These are phyloP conservation scores for Ibidorhyncha struthersii DNA, from an alignment of 2,113 vertebrate species.

Conservation along the genomic window DNA sequence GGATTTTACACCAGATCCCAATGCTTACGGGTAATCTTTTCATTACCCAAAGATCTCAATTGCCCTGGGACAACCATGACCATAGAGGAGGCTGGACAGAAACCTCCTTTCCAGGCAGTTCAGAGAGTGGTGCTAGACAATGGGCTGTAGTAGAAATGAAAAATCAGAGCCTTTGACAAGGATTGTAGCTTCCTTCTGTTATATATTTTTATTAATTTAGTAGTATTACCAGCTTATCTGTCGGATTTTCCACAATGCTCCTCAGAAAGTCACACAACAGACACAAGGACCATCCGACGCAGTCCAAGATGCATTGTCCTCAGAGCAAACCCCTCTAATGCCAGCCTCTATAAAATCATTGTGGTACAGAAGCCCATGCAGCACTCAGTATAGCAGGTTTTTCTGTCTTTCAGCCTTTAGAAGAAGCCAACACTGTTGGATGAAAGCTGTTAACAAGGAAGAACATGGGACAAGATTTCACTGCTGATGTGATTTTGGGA, in stretches of 20 bases:
- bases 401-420: neutral
- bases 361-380: neutral
- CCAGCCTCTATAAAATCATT: neutral
- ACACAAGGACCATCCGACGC: neutral
- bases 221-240: neutral
- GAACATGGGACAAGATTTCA: neutral
- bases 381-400: neutral
- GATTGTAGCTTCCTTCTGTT: neutral
- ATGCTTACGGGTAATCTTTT: accelerated
- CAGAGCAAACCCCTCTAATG: neutral
- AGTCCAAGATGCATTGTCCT: neutral
- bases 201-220: neutral
- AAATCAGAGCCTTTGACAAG: neutral
- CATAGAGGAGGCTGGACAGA: neutral
- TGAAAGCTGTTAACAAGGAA: neutral
- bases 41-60: neutral
- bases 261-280: neutral
- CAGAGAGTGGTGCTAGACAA: neutral
- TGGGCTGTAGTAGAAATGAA: neutral
- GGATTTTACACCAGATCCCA: neutral
- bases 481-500: neutral
- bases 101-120: neutral
- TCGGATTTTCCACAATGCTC: neutral
- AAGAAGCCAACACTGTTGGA: neutral
- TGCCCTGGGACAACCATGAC: neutral